Evolutionary conservation across 1,140 invertebrate genomes (phyloP), one percentile per base, ranked within the genome.

Genomic region (Homarus americanus): DNA sequence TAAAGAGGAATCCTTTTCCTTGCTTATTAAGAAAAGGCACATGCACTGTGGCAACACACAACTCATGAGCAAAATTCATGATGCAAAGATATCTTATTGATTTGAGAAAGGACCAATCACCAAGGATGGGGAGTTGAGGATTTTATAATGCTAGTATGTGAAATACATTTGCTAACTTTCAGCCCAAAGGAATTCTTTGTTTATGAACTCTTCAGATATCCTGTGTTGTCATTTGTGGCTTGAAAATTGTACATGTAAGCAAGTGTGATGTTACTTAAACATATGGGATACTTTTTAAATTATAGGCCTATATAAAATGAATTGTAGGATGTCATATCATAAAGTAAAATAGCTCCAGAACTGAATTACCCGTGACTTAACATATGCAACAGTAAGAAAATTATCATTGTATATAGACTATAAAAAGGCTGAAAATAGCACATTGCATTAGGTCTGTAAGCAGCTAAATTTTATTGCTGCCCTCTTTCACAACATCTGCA

Each of bases 31-130:
- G 82, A 28, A 85, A 44, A 85, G 82, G 66, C n/a, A 85, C 82
- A 85, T 69, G 66, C 66, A 85, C 82, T 32, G 66, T 73, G 36
- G 36, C 28, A 58, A 87, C 40, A 87, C 20, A 24, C 9, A 87
- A 87, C 34, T 87, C 53, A 40, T 87, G 36, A 53, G 73, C 75
- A 87, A 87, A 79, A 78, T 73, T 90, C 78, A 83, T 75, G 87
- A 90, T 90, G 87, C 87, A 90, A 83, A 90, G 79, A 76, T 90
- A 58, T 73, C 24, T 58, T 58, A 58, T 58, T 82, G 40, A 24
- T 85, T 85, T 69, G 69, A 40, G 44, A 40, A 69, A 40, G 82
- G 20, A 85, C 40, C 38, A 73, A 44, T 85, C 40, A 72, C 82
- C 38, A 53, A 75, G 44, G 66, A 53, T 63, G 69, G 28, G 69